phyloP scores from a whole-genome alignment of 2,797 vertebrate genomes.

The Xyrichtys novacula region DNA sequence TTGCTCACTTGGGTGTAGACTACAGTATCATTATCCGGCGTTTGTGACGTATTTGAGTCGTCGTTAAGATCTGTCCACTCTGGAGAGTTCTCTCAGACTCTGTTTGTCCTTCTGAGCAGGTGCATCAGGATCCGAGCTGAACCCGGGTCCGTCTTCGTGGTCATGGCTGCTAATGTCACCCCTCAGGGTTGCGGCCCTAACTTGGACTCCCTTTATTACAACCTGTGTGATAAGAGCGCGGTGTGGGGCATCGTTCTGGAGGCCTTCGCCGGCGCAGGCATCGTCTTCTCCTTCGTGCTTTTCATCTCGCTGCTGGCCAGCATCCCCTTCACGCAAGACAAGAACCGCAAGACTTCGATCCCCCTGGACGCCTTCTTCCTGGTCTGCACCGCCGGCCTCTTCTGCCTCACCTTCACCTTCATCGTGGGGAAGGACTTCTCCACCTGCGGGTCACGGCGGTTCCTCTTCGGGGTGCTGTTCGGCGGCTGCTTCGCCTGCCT shows the following conservation, averaged over 20 bases:
- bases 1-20: conserved; percentile 53
- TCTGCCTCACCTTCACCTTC: conserved; percentile 93
- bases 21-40: not conserved
- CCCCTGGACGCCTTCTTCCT: conserved; percentile 88
- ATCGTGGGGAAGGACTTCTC: conserved; percentile 89
- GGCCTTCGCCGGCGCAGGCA: conserved; percentile 86
- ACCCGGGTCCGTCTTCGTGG: conserved; percentile 12
- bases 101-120: conserved; percentile 49
- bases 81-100: conserved; percentile 8
- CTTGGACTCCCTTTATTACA: conserved; percentile 90
- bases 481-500: conserved; percentile 92
- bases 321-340: conserved; percentile 88
- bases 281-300: conserved; percentile 87
- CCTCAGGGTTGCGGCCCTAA: conserved; percentile 84
- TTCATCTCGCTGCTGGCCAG: conserved; percentile 90
- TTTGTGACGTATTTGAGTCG: conserved; percentile 27
- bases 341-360: conserved; percentile 83
- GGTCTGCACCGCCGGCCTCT: conserved; percentile 90
- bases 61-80: conserved; percentile 8
- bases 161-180: conserved; percentile 59
- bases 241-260: conserved; percentile 94
- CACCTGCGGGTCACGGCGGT: conserved; percentile 91
- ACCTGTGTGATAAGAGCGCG: conserved; percentile 88
- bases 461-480: conserved; percentile 95
- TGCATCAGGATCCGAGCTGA: conserved; percentile 50